Percentiles rank a stretch among this genome's conserved stretches.
phyloP scores from a whole-genome alignment of 2,888 invertebrate species.

The Brachylomia viminalis region DNA sequence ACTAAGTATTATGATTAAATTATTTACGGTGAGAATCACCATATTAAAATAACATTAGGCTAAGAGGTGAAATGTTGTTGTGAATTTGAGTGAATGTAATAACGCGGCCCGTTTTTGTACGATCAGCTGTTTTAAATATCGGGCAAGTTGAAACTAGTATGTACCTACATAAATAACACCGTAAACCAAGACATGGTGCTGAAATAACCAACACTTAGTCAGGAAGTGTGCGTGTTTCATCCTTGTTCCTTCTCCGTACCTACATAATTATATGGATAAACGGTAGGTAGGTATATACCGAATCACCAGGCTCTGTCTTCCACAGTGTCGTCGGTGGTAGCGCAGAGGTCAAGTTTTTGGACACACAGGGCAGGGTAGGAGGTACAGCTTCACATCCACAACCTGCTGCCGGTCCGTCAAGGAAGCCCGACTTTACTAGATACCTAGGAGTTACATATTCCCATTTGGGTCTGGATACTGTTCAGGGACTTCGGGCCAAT shows the following conservation, averaged over 20 bases:
- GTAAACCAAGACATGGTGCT: neutral
- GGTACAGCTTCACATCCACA: neutral
- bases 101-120: too few species aligned
- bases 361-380: neutral
- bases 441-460: neutral
- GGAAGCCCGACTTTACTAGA: neutral
- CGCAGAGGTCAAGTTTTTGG: too few species aligned
- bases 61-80: constrained; percentile 7
- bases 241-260: neutral
- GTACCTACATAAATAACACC: neutral
- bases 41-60: neutral
- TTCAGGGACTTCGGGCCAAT: neutral
- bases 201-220: neutral
- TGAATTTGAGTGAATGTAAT: neutral
- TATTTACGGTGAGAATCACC: neutral
- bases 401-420: neutral
- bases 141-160: neutral
- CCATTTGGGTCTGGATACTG: neutral
- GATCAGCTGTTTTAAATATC: neutral
- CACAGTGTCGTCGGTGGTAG: too few species aligned
- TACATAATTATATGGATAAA: too few species aligned
- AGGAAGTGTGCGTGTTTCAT: too few species aligned
- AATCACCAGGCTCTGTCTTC: neutral
- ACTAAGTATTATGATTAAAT: neutral
- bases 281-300: too few species aligned